These are phyloP conservation scores for Aurelia sp. DNA, from an alignment of 30 jellyfish, hydroid and myxozoan species.

Conservation along the genomic window DNA sequence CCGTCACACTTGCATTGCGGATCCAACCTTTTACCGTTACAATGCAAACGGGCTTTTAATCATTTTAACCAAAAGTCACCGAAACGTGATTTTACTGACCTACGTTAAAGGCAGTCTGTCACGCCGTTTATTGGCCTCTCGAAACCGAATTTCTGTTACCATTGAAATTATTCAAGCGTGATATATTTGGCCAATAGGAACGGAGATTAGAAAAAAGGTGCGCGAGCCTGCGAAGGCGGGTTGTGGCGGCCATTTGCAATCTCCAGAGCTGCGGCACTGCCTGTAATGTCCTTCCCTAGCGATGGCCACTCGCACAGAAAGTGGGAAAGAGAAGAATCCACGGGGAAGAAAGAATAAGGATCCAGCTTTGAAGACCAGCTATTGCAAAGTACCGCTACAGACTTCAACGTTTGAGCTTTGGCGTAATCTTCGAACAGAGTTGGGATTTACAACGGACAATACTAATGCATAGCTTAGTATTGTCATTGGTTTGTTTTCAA, in stretches of 20 bases:
- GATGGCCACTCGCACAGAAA: not conserved
- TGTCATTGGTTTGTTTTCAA: too few relatives aligned
- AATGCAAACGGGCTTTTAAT: too few relatives aligned
- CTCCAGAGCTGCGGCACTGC: not conserved
- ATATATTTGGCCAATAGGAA: not conserved
- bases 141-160: not conserved
- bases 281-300: not conserved
- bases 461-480: too few relatives aligned
- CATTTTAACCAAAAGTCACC: too few relatives aligned
- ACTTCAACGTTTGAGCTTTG: not conserved
- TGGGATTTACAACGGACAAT: not conserved
- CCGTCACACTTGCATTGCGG: too few relatives aligned
- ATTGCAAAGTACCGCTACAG: not conserved
- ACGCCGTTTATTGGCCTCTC: not conserved
- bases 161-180: not conserved
- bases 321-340: not conserved
- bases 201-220: not conserved
- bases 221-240: not conserved
- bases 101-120: not conserved
- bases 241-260: not conserved
- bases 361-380: slow-evolving; percentile 1
- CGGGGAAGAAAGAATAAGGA: not conserved
- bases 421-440: not conserved
- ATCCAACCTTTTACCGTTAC: too few relatives aligned
- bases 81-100: too few relatives aligned